Evolutionary conservation across 64 coral and sea anemone genomes (phyloP), one percentile per base, ranked within the genome.

Genomic region (Platygyra sinensis): DNA sequence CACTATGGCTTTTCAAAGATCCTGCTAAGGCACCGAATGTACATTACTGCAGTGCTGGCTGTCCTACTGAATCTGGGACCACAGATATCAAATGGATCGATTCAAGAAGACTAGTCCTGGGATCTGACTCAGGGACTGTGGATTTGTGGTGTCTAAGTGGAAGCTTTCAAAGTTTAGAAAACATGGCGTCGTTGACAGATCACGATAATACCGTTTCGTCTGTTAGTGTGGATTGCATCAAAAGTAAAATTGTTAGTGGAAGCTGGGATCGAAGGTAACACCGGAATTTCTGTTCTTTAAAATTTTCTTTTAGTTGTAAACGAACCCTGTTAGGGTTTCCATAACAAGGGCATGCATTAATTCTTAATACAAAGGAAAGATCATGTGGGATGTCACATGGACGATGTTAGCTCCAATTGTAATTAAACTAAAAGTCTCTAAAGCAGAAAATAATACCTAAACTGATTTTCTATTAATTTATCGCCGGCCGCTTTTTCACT

Each of bases 1-100:
- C 90, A 15, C 69, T 98, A 72, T 98, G 96, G 96, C 51, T 93
- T 14, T 98, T 98, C 77, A 98, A 95, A 91, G 94, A 95, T 75
- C 90, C 90, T 77, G 87, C 91, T 11, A 95, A 92, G 87, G 96
- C 96, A 0, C 96, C 96, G 13, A 94, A 98, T 88, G 90, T 89
- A 13, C 74, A 92, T 25, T 90, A 90, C 59, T 95, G 96, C 61
- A 95, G 88, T 28, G 94, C 88, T 36, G 74, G 90, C 63, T 89
- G 93, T 25, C 59, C 71, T 9, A 98, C 96, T 33, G 90, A 95
- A 83, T 88, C 96, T 30, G 96, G 96, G 60, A 90, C 80, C 5
- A 98, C 94, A 31, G 93, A 95, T 83, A 61, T 98, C 31, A 59
- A 69, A 29, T 98, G 96, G 96, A 61, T 98, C 16, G 96, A 98